phyloP scores from a whole-genome alignment of 2,797 vertebrate species.

The Catamblyrhynchus diadema region DNA sequence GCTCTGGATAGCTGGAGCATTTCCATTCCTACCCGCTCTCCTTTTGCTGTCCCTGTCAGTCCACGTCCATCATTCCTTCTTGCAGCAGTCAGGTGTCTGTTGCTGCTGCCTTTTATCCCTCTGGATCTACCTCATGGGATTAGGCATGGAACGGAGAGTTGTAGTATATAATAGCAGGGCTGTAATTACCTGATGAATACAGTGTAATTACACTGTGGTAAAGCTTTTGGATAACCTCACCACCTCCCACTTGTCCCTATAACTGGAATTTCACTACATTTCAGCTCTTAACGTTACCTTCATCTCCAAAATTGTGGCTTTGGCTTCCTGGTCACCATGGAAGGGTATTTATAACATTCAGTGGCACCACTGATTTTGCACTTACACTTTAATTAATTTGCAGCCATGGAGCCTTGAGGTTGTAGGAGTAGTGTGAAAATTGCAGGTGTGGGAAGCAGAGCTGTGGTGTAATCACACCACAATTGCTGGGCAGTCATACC shows the following conservation, averaged over 20 bases:
- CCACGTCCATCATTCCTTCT: background rate
- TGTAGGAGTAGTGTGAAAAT: background rate
- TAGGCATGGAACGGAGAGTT: background rate
- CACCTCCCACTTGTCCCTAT: background rate
- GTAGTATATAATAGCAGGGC: background rate
- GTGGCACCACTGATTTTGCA: background rate
- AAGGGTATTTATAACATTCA: background rate
- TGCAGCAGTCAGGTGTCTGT: background rate
- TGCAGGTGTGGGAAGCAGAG: background rate
- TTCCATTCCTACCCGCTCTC: background rate
- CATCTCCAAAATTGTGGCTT: background rate
- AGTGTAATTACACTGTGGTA: background rate
- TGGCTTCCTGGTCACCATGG: background rate
- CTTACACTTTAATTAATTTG: slow-evolving; percentile 2
- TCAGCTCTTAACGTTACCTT: background rate
- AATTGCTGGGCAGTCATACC: background rate
- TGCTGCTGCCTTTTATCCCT: background rate
- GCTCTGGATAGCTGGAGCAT: background rate
- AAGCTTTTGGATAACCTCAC: slow-evolving; percentile 12
- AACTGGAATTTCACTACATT: background rate
- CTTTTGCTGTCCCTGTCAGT: background rate
- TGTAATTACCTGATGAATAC: slow-evolving; percentile 8
- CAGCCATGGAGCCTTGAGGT: background rate
- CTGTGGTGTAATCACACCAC: background rate
- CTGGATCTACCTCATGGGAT: background rate